phyloP scores from a whole-genome alignment of 2,113 vertebrate species.

The Bubo scandiacus region DNA sequence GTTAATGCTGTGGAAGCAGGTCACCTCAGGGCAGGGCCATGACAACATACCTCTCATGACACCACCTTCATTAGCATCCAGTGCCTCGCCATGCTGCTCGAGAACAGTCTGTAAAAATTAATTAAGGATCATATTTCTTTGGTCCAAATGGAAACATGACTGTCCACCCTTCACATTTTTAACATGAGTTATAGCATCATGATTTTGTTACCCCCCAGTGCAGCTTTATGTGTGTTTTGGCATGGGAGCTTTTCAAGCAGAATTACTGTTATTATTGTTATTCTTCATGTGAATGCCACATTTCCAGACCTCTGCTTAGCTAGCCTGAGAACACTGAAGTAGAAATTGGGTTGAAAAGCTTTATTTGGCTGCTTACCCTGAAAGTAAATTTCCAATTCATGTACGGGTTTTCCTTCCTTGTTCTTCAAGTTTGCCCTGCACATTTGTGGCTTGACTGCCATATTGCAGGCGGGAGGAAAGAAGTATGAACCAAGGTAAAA shows the following conservation, averaged over 20 bases:
- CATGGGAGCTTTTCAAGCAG: not conserved
- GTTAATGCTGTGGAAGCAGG: not conserved
- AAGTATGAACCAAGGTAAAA: not conserved
- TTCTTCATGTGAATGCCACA: not conserved
- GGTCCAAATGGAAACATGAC: fast-evolving
- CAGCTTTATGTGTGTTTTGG: not conserved
- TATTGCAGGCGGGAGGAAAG: not conserved
- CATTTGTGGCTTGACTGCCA: not conserved
- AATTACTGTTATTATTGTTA: not conserved
- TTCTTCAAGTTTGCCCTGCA: fast-evolving
- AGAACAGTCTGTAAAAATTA: not conserved
- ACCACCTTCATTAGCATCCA: not conserved
- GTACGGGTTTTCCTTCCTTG: not conserved
- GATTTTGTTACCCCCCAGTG: not conserved
- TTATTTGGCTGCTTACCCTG: not conserved
- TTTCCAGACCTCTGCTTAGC: not conserved
- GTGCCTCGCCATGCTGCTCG: not conserved
- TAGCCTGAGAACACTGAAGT: not conserved
- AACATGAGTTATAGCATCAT: fast-evolving
- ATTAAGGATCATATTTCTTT: not conserved
- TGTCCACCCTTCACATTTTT: not conserved
- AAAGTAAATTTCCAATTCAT: not conserved
- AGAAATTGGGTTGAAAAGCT: not conserved
- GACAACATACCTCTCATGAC: not conserved
- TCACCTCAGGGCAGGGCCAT: fast-evolving